phyloP scores from a whole-genome alignment of 2,113 vertebrate species.

The Monopterus albus region DNA sequence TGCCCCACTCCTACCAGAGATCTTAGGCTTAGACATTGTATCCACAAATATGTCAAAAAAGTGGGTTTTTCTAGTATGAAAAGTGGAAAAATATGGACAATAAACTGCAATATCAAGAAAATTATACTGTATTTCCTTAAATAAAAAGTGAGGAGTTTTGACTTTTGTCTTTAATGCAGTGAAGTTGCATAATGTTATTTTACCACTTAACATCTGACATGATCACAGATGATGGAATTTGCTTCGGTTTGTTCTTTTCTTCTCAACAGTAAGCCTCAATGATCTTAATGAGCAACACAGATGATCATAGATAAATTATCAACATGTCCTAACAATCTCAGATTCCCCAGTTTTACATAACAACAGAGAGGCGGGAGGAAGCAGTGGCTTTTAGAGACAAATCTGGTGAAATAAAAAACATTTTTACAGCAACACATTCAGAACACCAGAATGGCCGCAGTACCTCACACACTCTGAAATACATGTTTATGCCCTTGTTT shows the following conservation, averaged over 20 bases:
- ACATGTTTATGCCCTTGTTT: conserved; percentile 1
- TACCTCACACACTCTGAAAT: background rate
- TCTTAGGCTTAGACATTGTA: background rate
- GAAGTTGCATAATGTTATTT: background rate
- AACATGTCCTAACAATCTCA: background rate
- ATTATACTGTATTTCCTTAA: background rate
- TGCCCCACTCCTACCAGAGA: conserved; percentile 1
- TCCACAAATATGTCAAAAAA: conserved; percentile 6
- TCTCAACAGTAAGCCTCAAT: background rate
- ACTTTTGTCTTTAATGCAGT: background rate
- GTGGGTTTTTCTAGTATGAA: background rate
- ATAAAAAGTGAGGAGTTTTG: background rate
- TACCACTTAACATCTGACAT: background rate
- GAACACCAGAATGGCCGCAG: conserved; percentile 8
- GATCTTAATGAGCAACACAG: background rate
- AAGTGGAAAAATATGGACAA: background rate
- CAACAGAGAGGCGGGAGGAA: conserved; percentile 4
- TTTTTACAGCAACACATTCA: conserved; percentile 8
- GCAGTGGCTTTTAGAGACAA: conserved; percentile 30
- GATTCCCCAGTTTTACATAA: conserved; percentile 12
- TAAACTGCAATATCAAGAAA: background rate
- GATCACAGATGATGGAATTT: background rate
- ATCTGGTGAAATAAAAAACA: conserved; percentile 16
- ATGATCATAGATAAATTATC: conserved; percentile 9
- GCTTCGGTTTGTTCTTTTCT: conserved; percentile 8